These are phyloP conservation scores for Pavo muticus DNA, from an alignment of 2,113 vertebrate species.

Conservation along the genomic window DNA sequence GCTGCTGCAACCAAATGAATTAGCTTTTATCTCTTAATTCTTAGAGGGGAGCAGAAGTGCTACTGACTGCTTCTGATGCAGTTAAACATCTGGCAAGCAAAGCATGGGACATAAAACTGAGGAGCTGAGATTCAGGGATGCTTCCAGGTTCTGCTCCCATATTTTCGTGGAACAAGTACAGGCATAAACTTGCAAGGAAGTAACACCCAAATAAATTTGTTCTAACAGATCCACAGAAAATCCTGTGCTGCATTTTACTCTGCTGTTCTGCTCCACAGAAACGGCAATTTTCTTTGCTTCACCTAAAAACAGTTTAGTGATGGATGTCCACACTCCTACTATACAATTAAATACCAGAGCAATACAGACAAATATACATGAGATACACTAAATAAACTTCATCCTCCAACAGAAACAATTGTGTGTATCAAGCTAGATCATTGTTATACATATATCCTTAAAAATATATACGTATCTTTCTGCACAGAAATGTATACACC, in stretches of 20 bases:
- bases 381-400: not conserved
- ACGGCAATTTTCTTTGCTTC: not conserved
- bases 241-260: rapidly evolving
- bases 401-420: not conserved
- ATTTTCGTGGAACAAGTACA: not conserved
- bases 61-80: not conserved
- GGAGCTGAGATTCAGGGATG: not conserved
- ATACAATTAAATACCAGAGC: not conserved
- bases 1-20: not conserved
- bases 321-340: not conserved
- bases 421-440: not conserved
- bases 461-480: not conserved
- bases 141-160: not conserved
- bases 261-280: not conserved
- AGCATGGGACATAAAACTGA: not conserved
- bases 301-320: not conserved
- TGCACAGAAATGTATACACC: rapidly evolving
- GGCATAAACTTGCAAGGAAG: not conserved
- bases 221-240: not conserved
- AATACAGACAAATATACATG: rapidly evolving
- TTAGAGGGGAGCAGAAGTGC: not conserved
- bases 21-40: not conserved
- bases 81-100: not conserved
- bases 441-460: rapidly evolving
- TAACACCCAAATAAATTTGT: not conserved